Evolutionary conservation across 1,140 invertebrate genomes (phyloP), one percentile per base, ranked within the genome.

Genomic region (Drosophila lini): DNA sequence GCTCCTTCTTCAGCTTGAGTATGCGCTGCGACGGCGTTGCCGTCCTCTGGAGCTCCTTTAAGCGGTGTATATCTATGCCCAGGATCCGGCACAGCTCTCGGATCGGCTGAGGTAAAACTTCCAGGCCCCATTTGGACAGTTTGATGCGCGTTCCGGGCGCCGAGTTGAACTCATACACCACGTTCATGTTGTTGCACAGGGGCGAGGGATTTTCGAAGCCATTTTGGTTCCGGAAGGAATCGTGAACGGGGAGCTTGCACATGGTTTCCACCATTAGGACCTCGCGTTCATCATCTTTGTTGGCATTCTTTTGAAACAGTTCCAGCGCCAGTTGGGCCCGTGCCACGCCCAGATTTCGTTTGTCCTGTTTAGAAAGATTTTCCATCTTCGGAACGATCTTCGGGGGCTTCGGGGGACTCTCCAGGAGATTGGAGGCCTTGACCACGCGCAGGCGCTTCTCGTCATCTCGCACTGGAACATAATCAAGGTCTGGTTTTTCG

Each of bases 81-180:
- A 88, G 62, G 2, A 83, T 28, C 15, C 69, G 77, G 16, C 88
- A 16, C 28, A 88, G n/a, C 3, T 56, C 11, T 0, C 48, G 13
- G 15, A 84, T 89, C 0, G 31, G 13, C 3, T n/a, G 11, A 1
- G 83, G 83, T 42, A 83, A 7, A 0, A 32, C 19, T 28, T 89
- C 68, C 32, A 88, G 10, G 2, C 83, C 83, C 83, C 83, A 88
- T 32, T 80, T 83, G 9, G 50, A 25, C 16, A 88, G 8, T 8
- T 74, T 42, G 1, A 89, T 78, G 4, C 52, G 40, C 0, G 76
- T 56, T 2, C 64, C 75, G 1, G 63, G 63, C 0, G 61, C 73
- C 3, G 83, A 83, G 16, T 89, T 88, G 28, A 88, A 89, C 22
- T 74, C 68, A 31, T 89, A 88, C 5, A n/a, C 36, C 3, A 88